phyloP scores from a whole-genome alignment of 2,888 invertebrate genomes.

The Papilio elwesi region DNA sequence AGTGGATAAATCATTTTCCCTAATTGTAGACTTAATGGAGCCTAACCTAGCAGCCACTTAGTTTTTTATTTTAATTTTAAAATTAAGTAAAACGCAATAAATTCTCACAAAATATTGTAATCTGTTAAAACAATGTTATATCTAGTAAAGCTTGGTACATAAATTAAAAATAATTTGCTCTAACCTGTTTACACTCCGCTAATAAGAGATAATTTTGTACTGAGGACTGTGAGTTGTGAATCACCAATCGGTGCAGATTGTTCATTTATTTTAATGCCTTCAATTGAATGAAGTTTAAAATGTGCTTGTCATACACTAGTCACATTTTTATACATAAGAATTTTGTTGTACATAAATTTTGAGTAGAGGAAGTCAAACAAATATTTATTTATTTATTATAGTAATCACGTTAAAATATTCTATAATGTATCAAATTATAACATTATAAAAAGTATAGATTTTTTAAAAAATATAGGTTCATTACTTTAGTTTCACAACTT shows the following conservation, averaged over 20 bases:
- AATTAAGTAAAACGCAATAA: background rate
- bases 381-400: background rate
- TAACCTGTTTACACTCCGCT: constrained; percentile 50
- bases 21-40: background rate
- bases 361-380: background rate
- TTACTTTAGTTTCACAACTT: background rate
- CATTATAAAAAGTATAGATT: too few species aligned
- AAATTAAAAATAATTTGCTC: constrained; percentile 46
- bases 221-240: constrained; percentile 60
- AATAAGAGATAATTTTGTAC: constrained; percentile 58
- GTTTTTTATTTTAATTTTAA: constrained; percentile 26
- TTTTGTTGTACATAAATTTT: background rate
- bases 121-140: constrained; percentile 11
- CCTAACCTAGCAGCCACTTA: background rate
- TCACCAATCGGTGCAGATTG: constrained; percentile 71
- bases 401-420: background rate
- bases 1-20: background rate
- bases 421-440: background rate
- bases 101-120: background rate
- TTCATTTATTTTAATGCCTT: constrained; percentile 64
- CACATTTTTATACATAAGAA: constrained; percentile 28
- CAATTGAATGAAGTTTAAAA: constrained; percentile 70
- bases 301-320: constrained; percentile 52
- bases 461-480: too few species aligned
- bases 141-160: constrained; percentile 24